These are phyloP conservation scores for Entomobrya multifasciata DNA, from an alignment of 2,888 invertebrate species.

Conservation along the genomic window DNA sequence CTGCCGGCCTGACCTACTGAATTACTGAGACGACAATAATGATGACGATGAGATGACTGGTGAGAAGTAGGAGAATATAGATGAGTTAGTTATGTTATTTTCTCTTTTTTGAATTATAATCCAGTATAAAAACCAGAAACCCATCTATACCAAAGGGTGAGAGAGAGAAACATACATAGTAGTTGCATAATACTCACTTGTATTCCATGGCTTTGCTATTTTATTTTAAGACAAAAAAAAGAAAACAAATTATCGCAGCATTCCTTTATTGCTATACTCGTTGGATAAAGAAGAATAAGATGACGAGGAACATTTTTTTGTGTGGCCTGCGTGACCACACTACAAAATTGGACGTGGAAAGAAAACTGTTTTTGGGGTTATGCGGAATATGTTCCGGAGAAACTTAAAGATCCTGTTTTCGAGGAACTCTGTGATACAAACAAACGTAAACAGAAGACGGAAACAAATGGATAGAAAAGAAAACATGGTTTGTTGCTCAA, in stretches of 20 bases:
- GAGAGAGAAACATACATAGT: no score
- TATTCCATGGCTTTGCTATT: neutral
- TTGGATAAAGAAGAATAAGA: neutral
- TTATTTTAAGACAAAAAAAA: constrained; percentile 45
- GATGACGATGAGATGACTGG: no score
- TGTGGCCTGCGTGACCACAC: constrained; percentile 58
- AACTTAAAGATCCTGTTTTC: no score
- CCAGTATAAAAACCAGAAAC: neutral
- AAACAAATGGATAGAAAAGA: constrained; percentile 11
- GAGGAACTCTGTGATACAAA: no score
- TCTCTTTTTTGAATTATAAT: constrained; percentile 12
- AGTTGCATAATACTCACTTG: no score
- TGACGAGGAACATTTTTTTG: no score
- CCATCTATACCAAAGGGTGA: no score
- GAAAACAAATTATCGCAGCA: constrained; percentile 64
- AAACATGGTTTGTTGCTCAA: neutral
- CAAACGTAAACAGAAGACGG: constrained; percentile 16
- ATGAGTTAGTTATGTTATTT: neutral
- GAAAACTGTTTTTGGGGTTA: no score
- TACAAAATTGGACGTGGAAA: constrained; percentile 30
- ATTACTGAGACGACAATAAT: neutral
- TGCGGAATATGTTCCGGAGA: no score
- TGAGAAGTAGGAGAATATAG: neutral
- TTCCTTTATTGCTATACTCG: constrained; percentile 58
- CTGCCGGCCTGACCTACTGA: no score